A percentile compares a stretch with the other conserved stretches of the same genome.
Evolutionary conservation across 2,113 vertebrate species (phyloP).

Genomic region (Microtus montanus): DNA sequence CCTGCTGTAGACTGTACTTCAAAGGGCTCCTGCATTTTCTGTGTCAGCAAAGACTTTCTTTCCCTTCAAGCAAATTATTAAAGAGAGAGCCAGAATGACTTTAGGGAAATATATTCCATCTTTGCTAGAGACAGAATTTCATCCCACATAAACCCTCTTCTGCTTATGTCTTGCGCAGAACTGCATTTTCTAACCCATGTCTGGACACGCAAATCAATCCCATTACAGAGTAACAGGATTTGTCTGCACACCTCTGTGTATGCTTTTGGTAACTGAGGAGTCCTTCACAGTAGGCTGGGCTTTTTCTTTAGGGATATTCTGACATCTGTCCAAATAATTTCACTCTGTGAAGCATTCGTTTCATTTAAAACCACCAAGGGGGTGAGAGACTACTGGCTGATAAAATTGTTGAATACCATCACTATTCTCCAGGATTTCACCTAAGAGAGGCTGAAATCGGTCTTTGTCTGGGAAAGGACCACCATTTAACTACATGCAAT

Average conservation of each 20-base stretch:
- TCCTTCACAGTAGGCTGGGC: constrained; percentile 78
- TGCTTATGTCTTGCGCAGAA: constrained; percentile 79
- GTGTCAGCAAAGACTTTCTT: constrained; percentile 69
- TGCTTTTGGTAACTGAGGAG: constrained; percentile 80
- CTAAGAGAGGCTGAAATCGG: constrained; percentile 17
- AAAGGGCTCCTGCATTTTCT: constrained; percentile 66
- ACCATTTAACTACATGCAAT: constrained; percentile 36
- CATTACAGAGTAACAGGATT: constrained; percentile 87
- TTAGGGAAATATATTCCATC: constrained; percentile 80
- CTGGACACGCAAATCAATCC: constrained; percentile 82
- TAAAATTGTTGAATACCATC: constrained; percentile 57
- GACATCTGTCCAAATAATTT: constrained; percentile 80
- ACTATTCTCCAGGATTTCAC: constrained; percentile 47
- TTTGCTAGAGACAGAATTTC: constrained; percentile 81
- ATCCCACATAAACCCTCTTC: constrained; percentile 77
- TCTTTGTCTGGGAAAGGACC: constrained; percentile 39
- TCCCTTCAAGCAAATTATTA: constrained; percentile 78
- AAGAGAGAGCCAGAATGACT: constrained; percentile 70
- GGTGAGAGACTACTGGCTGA: constrained; percentile 35
- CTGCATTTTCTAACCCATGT: constrained; percentile 83
- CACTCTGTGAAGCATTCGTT: constrained; percentile 72
- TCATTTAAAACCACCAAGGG: constrained; percentile 74
- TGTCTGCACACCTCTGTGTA: constrained; percentile 84
- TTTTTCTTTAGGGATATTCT: constrained; percentile 73
- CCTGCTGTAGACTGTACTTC: constrained; percentile 38